Conservation (phyloP, 2,113 vertebrate genomes). For the Phrynosoma blainvillii region DNA sequence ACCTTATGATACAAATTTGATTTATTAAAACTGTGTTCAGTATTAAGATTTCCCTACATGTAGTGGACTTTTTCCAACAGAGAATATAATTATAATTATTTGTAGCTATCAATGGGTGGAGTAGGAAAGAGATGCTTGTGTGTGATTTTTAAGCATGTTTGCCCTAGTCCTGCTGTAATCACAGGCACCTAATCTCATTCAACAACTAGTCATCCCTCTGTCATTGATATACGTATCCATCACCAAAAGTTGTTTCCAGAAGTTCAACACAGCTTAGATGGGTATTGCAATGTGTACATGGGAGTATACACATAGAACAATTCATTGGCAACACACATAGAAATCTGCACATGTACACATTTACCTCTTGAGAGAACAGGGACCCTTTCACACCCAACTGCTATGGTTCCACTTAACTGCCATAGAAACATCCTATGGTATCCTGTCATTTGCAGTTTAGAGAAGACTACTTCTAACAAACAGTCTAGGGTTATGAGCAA, state of each 20-base stretch:
- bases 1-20: conserved; percentile 46
- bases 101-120: conserved; percentile 15
- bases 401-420: no score
- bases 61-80: conserved; percentile 54
- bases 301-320: background rate
- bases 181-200: background rate
- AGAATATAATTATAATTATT: conserved; percentile 25
- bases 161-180: background rate
- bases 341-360: no score
- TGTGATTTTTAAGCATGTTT: conserved; percentile 23
- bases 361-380: background rate
- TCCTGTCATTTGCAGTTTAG: no score
- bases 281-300: background rate
- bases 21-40: conserved; percentile 52
- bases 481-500: background rate
- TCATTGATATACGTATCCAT: no score
- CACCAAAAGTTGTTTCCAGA: background rate
- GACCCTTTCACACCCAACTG: no score
- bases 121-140: conserved; percentile 30
- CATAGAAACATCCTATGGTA: no score
- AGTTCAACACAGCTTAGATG: background rate
- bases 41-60: conserved; percentile 39
- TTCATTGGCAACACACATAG: background rate
- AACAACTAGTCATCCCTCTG: background rate
- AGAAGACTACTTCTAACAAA: background rate